These are phyloP conservation scores for Coenonympha glycerion DNA, from an alignment of 2,888 invertebrate species.

Conservation along the genomic window DNA sequence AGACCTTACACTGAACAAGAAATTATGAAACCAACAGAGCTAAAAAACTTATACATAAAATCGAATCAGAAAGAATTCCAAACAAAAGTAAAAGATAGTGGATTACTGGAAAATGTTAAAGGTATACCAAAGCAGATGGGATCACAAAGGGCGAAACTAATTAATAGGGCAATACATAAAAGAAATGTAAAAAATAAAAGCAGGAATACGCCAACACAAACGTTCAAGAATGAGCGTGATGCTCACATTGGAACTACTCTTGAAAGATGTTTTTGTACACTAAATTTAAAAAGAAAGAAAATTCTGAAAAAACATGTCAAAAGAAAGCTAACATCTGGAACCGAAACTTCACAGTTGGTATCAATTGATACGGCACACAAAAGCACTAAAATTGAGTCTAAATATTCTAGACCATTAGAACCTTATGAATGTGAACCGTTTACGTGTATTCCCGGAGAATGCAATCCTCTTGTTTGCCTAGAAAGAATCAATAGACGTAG, in stretches of 20 bases:
- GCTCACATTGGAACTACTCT: conserved; percentile 29
- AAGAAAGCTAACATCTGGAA: conserved; percentile 14
- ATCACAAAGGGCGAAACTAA: conserved; percentile 1
- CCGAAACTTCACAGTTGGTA: not conserved
- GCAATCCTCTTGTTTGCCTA: conserved; percentile 33
- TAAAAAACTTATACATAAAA: conserved; percentile 8
- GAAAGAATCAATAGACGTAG: conserved; percentile 32
- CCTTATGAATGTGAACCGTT: conserved; percentile 35
- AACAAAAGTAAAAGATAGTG: conserved; percentile 12
- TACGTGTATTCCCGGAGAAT: conserved; percentile 28
- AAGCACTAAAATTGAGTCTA: conserved; percentile 17
- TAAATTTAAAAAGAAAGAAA: conserved; percentile 32
- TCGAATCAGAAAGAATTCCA: not conserved
- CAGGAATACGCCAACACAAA: conserved; percentile 21
- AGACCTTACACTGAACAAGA: conserved; percentile 1
- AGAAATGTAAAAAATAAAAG: conserved; percentile 10
- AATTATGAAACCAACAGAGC: not conserved
- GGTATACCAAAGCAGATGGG: conserved; percentile 4
- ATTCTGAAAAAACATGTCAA: conserved; percentile 11
- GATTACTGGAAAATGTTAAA: no score
- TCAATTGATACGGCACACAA: conserved; percentile 12
- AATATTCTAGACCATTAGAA: conserved; percentile 12
- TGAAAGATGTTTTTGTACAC: conserved; percentile 40
- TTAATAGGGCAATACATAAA: conserved; percentile 15
- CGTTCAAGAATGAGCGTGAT: conserved; percentile 25